Percentiles rank a stretch among this genome's conserved stretches.
Conservation (phyloP, 2,888 invertebrate genomes). For the Cephus spinipes region DNA sequence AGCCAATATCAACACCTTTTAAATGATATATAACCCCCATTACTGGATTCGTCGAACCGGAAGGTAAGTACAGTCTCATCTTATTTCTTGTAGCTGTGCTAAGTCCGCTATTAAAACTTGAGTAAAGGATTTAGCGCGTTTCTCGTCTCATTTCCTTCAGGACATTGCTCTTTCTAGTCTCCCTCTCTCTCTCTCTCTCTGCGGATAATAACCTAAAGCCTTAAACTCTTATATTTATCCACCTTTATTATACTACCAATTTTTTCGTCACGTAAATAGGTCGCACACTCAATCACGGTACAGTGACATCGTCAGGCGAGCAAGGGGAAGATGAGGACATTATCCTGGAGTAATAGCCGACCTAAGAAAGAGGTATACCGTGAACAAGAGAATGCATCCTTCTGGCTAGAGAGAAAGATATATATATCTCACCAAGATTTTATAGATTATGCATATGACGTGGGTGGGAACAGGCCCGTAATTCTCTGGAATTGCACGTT, state of each 20-base stretch:
- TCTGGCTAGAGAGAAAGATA: neutral
- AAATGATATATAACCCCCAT: neutral
- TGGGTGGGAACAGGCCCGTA: neutral
- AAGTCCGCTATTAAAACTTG: neutral
- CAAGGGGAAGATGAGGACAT: neutral
- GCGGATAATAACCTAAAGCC: neutral
- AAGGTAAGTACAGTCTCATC: neutral
- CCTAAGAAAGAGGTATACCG: neutral
- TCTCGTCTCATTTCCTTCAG: neutral
- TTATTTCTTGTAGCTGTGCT: neutral
- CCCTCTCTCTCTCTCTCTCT: neutral
- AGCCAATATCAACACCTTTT: neutral
- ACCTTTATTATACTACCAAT: neutral
- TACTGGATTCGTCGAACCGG: neutral
- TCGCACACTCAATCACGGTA: neutral
- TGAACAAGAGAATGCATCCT: neutral
- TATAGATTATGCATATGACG: neutral
- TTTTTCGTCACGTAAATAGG: neutral
- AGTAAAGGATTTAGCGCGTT: neutral
- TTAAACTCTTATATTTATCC: neutral
- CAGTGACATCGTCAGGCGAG: slow-evolving; percentile 4
- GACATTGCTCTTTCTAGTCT: neutral
- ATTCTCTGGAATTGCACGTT: neutral
- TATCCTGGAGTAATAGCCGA: neutral
- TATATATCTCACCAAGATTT: neutral